Evolutionary conservation across 2,113 vertebrate species (phyloP).

Genomic region (Thamnophis sirtalis): DNA sequence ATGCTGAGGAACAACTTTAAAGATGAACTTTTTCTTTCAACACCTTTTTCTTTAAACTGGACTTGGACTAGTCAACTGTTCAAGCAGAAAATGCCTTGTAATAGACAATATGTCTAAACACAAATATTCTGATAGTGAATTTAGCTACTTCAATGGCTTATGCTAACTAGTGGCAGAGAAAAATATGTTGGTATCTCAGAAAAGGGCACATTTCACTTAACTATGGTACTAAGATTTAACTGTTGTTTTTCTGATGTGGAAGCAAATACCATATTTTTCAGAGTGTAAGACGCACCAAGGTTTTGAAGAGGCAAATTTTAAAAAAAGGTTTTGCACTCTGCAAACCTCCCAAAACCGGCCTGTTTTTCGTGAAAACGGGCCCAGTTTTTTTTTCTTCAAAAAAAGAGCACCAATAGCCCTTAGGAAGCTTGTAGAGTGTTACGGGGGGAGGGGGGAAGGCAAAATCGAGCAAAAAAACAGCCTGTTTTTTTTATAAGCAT

Average conservation of each 20-base stretch:
- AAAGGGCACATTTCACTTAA: not conserved
- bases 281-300: too few species aligned
- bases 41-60: not conserved
- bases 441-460: too few species aligned
- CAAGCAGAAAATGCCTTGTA: not conserved
- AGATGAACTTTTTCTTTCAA: not conserved
- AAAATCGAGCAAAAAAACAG: too few species aligned
- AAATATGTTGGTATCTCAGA: not conserved
- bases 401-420: too few species aligned
- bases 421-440: too few species aligned
- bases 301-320: too few species aligned
- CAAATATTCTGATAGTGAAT: not conserved
- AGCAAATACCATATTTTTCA: not conserved
- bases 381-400: too few species aligned
- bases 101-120: not conserved
- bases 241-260: not conserved
- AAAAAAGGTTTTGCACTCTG: too few species aligned
- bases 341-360: too few species aligned
- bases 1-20: not conserved
- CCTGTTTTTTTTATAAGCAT: too few species aligned
- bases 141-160: not conserved
- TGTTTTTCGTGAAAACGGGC: too few species aligned
- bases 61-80: not conserved
- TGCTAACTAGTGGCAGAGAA: not conserved
- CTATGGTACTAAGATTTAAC: not conserved